A percentile compares a stretch with the other conserved stretches of the same genome.
These are phyloP conservation scores for Gadus chalcogrammus DNA, from an alignment of 2,113 vertebrate genomes.

Conservation along the genomic window DNA sequence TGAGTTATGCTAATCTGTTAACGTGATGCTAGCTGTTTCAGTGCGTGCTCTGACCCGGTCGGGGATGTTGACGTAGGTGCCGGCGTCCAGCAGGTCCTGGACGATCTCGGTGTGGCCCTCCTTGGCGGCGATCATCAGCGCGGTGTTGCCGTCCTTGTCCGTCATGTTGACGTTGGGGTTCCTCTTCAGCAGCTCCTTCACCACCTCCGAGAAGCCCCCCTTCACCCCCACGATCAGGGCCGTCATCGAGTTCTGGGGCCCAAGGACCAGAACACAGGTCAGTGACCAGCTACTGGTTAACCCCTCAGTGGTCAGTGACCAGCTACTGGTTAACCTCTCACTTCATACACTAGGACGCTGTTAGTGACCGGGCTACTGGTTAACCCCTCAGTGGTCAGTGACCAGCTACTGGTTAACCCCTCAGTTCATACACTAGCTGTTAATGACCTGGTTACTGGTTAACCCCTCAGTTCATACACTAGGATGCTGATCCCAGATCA, in stretches of 20 bases:
- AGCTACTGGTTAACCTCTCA: too few relatives aligned
- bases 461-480: too few relatives aligned
- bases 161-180: constrained; percentile 97
- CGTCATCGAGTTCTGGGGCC: constrained; percentile 92
- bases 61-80: constrained; percentile 96
- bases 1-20: too few relatives aligned
- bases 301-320: too few relatives aligned
- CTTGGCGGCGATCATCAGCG: constrained; percentile 94
- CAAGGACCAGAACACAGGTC: not conserved
- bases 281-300: too few relatives aligned
- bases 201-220: constrained; percentile 89
- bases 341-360: too few relatives aligned
- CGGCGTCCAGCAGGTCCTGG: constrained; percentile 93
- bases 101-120: constrained; percentile 95
- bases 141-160: constrained; percentile 97
- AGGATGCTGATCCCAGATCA: too few relatives aligned
- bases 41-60: constrained; percentile 79
- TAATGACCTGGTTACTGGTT: too few relatives aligned
- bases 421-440: too few relatives aligned
- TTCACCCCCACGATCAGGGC: constrained; percentile 94
- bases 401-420: too few relatives aligned
- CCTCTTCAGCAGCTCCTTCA: constrained; percentile 94
- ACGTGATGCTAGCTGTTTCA: not conserved
- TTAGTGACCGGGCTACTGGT: too few relatives aligned
- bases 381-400: too few relatives aligned